A percentile compares a stretch with the other conserved stretches of the same genome.
phyloP scores from a whole-genome alignment of 1,140 invertebrate species.

The Lasioglossum baleicum region DNA sequence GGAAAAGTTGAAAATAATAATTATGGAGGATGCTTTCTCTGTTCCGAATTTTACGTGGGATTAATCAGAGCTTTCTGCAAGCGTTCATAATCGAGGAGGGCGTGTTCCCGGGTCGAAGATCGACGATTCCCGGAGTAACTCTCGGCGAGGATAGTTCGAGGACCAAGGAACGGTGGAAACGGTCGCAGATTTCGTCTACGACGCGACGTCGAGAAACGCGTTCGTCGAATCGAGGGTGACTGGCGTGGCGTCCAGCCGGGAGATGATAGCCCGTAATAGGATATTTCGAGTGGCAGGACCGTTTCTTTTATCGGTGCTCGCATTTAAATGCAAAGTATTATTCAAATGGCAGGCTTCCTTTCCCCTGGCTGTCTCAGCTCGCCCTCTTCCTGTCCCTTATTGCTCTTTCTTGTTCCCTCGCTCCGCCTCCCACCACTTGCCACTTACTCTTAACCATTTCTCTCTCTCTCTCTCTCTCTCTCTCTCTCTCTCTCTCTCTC shows the following conservation, averaged over 20 bases:
- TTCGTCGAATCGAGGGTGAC: conserved; percentile 33
- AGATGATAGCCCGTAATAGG: conserved; percentile 76
- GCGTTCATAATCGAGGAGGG: too few relatives aligned
- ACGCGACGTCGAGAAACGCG: too few relatives aligned
- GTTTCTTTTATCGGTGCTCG: conserved; percentile 74
- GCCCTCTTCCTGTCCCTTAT: conserved; percentile 39
- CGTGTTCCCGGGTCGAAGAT: too few relatives aligned
- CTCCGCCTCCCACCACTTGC: background rate
- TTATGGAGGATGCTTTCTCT: too few relatives aligned
- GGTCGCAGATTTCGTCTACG: too few relatives aligned
- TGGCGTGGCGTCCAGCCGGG: conserved; percentile 38
- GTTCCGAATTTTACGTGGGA: too few relatives aligned
- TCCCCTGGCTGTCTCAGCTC: conserved; percentile 25
- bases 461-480: conserved; percentile 4
- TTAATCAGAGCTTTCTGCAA: too few relatives aligned
- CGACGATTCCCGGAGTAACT: too few relatives aligned
- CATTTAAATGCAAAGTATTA: conserved; percentile 79
- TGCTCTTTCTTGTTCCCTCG: conserved; percentile 16
- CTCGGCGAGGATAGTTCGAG: too few relatives aligned
- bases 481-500: background rate
- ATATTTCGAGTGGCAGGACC: conserved; percentile 74
- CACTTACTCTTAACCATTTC: conserved; percentile 15
- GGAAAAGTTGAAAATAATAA: too few relatives aligned
- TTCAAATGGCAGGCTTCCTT: conserved; percentile 71
- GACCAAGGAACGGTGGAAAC: too few relatives aligned